Conservation (phyloP, 1,140 invertebrate species). For the Stegodyphus dumicola region DNA sequence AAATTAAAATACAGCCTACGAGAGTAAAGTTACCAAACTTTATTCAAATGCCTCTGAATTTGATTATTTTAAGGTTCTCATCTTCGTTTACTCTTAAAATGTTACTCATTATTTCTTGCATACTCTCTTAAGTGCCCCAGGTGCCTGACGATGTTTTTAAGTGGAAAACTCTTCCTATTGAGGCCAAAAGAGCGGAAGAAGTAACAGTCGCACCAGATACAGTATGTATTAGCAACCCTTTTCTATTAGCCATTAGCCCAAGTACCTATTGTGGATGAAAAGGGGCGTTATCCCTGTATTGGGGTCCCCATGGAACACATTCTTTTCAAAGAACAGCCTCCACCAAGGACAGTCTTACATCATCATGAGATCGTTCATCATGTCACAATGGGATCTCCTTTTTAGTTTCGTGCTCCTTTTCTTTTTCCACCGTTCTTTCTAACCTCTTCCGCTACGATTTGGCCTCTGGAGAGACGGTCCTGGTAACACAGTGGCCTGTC, state of each 20-base stretch:
- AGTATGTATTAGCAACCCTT: constrained; percentile 16
- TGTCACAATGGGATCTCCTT: constrained; percentile 30
- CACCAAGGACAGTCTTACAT: constrained; percentile 52
- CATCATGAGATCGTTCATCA: constrained; percentile 48
- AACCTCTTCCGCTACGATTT: background rate
- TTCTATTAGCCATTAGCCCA: constrained; percentile 28
- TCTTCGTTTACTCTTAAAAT: too few species aligned
- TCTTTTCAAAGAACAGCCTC: constrained; percentile 7
- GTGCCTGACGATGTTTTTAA: too few species aligned
- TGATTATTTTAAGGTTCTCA: too few species aligned
- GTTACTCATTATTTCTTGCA: too few species aligned
- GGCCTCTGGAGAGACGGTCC: background rate
- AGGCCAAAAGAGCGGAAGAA: constrained; percentile 13
- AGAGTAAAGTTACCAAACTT: too few species aligned
- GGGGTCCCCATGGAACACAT: background rate
- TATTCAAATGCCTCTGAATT: too few species aligned
- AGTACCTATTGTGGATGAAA: constrained; percentile 21
- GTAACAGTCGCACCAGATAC: background rate
- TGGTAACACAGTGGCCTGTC: too few species aligned
- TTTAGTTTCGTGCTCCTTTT: background rate
- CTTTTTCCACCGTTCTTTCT: background rate
- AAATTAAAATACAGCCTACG: too few species aligned
- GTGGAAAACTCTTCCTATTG: too few species aligned
- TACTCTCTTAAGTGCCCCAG: too few species aligned
- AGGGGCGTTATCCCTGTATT: background rate